Percentiles rank a stretch among this genome's conserved stretches.
Evolutionary conservation across 2,888 invertebrate genomes (phyloP).

Genomic region (Mylabris sibirica): DNA sequence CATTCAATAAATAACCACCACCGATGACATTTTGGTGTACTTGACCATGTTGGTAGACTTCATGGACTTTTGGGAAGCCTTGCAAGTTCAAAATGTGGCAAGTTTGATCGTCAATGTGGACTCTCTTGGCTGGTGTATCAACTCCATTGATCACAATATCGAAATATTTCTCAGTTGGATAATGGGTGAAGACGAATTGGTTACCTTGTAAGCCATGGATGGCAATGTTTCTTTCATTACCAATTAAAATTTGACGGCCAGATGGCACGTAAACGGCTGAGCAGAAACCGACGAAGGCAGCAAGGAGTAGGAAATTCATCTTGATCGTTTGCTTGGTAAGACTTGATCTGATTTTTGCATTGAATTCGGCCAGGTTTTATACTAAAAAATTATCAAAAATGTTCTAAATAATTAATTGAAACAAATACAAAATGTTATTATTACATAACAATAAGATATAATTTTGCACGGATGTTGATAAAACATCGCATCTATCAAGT

Average conservation of each 20-base stretch:
- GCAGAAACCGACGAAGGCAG: not conserved
- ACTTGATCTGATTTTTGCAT: not conserved
- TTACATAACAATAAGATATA: not conserved
- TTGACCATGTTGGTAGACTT: not conserved
- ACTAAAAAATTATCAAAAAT: not conserved
- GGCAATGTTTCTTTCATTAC: not conserved
- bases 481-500: not conserved
- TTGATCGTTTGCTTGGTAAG: not conserved
- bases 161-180: not conserved
- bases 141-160: conserved; percentile 8
- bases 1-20: not conserved
- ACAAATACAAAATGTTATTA: not conserved
- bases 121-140: not conserved
- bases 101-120: not conserved
- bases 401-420: not conserved
- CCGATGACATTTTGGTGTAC: not conserved
- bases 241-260: not conserved
- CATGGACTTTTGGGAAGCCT: not conserved
- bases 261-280: not conserved
- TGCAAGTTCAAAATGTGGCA: not conserved
- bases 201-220: not conserved
- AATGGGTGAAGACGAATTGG: not conserved
- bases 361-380: not conserved
- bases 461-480: not conserved
- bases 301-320: not conserved